Conservation (phyloP, 2,888 invertebrate genomes). For the Lithosia quadra region DNA sequence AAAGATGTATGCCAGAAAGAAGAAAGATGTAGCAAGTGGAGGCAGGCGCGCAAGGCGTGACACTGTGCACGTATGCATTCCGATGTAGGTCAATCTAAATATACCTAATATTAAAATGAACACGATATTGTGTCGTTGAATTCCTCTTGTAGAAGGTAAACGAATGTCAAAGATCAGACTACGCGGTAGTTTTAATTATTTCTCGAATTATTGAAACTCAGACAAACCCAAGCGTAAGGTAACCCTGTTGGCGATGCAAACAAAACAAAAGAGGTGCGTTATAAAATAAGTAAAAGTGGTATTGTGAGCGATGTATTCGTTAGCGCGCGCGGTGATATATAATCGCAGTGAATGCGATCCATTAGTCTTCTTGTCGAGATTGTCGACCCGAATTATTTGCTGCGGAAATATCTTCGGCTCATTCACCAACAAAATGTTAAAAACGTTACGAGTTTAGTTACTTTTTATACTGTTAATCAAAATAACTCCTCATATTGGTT, state of each 20-base stretch:
- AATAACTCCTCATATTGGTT: background rate
- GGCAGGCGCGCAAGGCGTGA: background rate
- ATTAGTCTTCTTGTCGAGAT: constrained; percentile 68
- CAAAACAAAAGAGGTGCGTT: constrained; percentile 54
- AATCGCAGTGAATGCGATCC: constrained; percentile 57
- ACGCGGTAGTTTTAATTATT: background rate
- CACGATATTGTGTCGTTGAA: background rate
- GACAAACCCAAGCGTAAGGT: background rate
- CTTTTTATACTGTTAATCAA: background rate
- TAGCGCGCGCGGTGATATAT: constrained; percentile 61
- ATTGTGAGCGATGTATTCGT: constrained; percentile 64
- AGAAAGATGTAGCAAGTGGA: background rate
- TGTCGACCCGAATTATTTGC: constrained; percentile 65
- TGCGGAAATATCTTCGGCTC: constrained; percentile 58
- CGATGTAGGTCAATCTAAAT: too few species aligned
- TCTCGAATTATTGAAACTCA: background rate
- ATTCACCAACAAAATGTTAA: constrained; percentile 20
- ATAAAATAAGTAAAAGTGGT: constrained; percentile 54
- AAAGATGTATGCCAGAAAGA: background rate
- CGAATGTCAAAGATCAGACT: background rate
- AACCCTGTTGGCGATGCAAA: constrained; percentile 23
- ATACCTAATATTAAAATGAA: background rate
- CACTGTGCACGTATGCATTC: background rate
- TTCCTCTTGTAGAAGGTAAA: background rate
- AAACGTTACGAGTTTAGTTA: constrained; percentile 11